Evolutionary conservation across 2,113 vertebrate genomes (phyloP).

Genomic region (Eclectus roratus): DNA sequence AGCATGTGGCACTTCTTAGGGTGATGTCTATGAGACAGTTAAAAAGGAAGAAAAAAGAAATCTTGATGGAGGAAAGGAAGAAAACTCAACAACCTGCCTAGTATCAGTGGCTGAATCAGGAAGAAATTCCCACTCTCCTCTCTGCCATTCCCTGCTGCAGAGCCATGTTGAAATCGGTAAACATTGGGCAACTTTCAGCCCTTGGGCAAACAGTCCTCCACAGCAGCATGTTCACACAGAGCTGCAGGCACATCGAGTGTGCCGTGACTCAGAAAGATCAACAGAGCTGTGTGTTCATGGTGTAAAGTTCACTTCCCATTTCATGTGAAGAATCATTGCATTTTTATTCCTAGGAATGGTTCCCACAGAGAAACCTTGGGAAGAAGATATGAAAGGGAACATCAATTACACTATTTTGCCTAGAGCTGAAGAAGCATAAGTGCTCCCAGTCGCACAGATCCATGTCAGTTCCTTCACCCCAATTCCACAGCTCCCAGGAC

Average conservation of each 20-base stretch:
- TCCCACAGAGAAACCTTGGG: not conserved
- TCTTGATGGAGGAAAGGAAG: not conserved
- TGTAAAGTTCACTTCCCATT: not conserved
- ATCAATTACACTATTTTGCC: not conserved
- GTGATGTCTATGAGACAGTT: not conserved
- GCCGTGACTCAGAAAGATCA: not conserved
- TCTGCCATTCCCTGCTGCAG: not conserved
- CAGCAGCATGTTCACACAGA: not conserved
- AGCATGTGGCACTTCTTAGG: not conserved
- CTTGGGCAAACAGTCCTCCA: not conserved
- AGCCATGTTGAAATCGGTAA: conserved; percentile 24
- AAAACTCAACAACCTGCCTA: not conserved
- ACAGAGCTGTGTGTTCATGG: not conserved
- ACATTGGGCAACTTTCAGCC: not conserved
- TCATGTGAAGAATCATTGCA: not conserved
- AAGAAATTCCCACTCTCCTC: not conserved
- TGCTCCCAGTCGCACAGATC: not conserved
- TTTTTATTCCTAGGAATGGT: not conserved
- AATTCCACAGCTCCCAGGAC: not conserved
- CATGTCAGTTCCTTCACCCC: not conserved
- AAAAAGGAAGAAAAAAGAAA: not conserved
- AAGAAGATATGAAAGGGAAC: not conserved
- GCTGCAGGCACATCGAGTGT: not conserved
- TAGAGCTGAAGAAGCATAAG: not conserved
- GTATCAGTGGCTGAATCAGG: not conserved